phyloP scores from a whole-genome alignment of 2,888 invertebrate genomes.

The Apeira syringaria region DNA sequence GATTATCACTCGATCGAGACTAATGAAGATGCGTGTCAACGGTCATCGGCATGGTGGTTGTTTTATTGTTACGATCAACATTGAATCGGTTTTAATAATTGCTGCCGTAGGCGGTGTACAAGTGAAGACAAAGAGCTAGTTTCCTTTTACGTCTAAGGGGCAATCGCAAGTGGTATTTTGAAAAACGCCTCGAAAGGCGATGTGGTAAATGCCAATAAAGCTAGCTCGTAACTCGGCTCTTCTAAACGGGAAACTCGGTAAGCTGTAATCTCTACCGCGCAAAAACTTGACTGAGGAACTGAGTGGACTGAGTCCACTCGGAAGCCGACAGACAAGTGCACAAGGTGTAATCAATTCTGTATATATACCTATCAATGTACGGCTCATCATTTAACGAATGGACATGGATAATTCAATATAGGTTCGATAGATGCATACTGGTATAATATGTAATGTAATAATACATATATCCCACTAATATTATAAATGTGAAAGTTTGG shows the following conservation, averaged over 20 bases:
- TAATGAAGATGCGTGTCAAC: slow-evolving; percentile 31
- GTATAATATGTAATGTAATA: too few relatives aligned
- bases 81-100: slow-evolving; percentile 31
- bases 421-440: too few relatives aligned
- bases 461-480: too few relatives aligned
- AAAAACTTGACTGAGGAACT: slow-evolving; percentile 60
- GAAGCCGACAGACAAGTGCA: slow-evolving; percentile 6
- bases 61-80: slow-evolving; percentile 30
- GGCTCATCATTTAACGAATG: slow-evolving; percentile 1
- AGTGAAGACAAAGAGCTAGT: slow-evolving; percentile 43
- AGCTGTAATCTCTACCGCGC: slow-evolving; percentile 62
- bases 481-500: too few relatives aligned
- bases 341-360: slow-evolving; percentile 13
- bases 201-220: slow-evolving; percentile 55
- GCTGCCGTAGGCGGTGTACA: slow-evolving; percentile 22
- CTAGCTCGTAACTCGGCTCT: slow-evolving; percentile 56
- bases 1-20: slow-evolving; percentile 27
- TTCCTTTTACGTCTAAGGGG: slow-evolving; percentile 42
- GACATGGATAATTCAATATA: too few relatives aligned
- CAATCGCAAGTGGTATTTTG: slow-evolving; percentile 46
- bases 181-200: slow-evolving; percentile 43
- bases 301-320: slow-evolving; percentile 23
- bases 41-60: slow-evolving; percentile 24
- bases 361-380: slow-evolving; percentile 6
- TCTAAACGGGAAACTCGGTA: slow-evolving; percentile 50